Conservation (phyloP, 2,797 vertebrate species). For the Hyperoplus immaculatus region DNA sequence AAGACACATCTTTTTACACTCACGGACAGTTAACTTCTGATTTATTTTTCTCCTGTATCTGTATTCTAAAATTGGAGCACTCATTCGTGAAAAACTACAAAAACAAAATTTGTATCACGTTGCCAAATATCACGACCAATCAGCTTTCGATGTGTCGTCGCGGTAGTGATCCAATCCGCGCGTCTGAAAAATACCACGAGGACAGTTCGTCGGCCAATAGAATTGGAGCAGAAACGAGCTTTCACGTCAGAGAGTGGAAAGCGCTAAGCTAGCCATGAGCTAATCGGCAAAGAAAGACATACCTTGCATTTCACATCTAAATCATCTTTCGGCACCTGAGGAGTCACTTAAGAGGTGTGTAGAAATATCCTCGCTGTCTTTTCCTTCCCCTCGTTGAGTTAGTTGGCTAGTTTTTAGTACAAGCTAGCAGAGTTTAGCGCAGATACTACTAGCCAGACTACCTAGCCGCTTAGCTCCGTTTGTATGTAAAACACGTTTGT, state of each 20-base stretch:
- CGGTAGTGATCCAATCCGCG: constrained; percentile 44
- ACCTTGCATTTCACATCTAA: background rate
- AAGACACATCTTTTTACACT: too few species aligned
- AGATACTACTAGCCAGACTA: background rate
- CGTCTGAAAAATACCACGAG: background rate
- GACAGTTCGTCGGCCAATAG: constrained; percentile 54
- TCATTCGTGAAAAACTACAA: too few species aligned
- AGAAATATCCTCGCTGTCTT: fast-evolving
- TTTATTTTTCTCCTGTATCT: too few species aligned
- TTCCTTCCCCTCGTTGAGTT: background rate
- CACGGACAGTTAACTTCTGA: too few species aligned
- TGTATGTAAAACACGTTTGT: background rate
- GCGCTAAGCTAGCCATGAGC: constrained; percentile 39
- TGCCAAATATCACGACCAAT: constrained; percentile 40
- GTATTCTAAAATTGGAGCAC: too few species aligned
- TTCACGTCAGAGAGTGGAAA: background rate
- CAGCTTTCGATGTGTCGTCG: background rate
- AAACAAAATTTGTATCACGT: background rate
- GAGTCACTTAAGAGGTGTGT: constrained; percentile 57
- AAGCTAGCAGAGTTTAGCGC: background rate
- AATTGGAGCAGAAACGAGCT: background rate
- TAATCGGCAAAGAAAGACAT: background rate
- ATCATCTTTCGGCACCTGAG: background rate
- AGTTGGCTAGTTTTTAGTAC: background rate
- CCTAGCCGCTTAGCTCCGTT: constrained; percentile 14